Evolutionary conservation across 2,888 invertebrate genomes (phyloP).

Genomic region (Terebella lapidaria): DNA sequence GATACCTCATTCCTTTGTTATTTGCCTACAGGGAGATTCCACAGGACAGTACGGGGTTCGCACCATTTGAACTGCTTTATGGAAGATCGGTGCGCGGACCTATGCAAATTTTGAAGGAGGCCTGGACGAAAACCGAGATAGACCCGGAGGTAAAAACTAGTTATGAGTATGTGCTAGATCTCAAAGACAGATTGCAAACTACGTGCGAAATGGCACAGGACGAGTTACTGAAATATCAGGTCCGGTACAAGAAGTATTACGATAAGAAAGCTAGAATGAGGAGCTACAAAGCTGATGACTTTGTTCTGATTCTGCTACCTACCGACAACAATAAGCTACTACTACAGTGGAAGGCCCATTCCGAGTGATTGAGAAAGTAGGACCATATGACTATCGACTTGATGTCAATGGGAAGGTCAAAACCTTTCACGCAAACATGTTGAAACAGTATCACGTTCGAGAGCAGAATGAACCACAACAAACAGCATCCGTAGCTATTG

Average conservation of each 20-base stretch:
- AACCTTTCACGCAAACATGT: conserved; percentile 5
- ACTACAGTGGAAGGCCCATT: conserved; percentile 14
- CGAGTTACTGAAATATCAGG: background rate
- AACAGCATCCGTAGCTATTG: too few species aligned
- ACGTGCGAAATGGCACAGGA: conserved; percentile 20
- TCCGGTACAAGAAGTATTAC: conserved; percentile 12
- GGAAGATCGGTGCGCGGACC: conserved; percentile 5
- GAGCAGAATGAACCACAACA: background rate
- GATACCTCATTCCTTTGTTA: conserved; percentile 4
- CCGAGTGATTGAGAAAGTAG: background rate
- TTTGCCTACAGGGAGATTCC: conserved; percentile 10
- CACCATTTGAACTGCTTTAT: conserved; percentile 12
- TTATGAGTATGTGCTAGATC: conserved; percentile 1
- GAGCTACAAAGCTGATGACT: conserved; percentile 18
- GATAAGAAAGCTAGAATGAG: conserved; percentile 17
- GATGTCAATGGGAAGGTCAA: background rate
- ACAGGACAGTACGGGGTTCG: conserved; percentile 4
- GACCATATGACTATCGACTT: background rate
- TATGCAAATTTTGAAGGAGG: conserved; percentile 1
- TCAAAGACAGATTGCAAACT: background rate
- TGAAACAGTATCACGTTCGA: conserved; percentile 1
- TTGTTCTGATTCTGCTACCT: conserved; percentile 24
- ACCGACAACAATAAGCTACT: conserved; percentile 25
- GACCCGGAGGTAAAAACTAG: background rate
- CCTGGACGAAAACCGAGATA: background rate